Conservation (phyloP, 2,113 vertebrate genomes). For the Colius striatus region DNA sequence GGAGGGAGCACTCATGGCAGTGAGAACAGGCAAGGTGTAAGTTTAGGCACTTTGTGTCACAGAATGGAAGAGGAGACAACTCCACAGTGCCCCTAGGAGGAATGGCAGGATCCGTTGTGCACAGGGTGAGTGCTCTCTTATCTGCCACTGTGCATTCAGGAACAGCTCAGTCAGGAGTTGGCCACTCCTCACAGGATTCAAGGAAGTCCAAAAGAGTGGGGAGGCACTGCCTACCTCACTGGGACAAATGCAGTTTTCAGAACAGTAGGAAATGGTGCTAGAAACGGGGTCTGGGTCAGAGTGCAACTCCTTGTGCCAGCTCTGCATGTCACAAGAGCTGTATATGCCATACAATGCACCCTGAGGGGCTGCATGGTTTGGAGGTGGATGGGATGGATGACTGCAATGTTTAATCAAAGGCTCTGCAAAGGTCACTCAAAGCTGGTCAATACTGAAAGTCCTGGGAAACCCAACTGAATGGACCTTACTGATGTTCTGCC, state of each 20-base stretch:
- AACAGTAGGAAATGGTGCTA: background rate
- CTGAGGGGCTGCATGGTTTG: background rate
- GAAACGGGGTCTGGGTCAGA: rapidly evolving
- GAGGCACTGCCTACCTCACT: background rate
- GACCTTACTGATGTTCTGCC: background rate
- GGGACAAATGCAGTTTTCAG: background rate
- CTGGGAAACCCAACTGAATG: background rate
- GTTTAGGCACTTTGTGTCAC: background rate
- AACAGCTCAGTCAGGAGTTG: background rate
- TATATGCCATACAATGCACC: rapidly evolving
- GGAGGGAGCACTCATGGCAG: background rate
- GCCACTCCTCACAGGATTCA: background rate
- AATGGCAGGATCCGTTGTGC: background rate
- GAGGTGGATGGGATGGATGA: background rate
- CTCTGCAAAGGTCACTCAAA: background rate
- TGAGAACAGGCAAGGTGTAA: background rate
- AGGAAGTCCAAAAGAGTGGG: background rate
- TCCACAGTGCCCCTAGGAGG: background rate
- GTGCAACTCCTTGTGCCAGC: background rate
- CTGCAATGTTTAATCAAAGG: background rate
- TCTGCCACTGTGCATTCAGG: background rate
- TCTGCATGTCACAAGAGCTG: background rate
- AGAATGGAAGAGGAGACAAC: background rate
- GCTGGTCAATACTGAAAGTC: background rate
- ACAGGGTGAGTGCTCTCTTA: background rate